Evolutionary conservation across 2,113 vertebrate genomes (phyloP).

Genomic region (Perca fluviatilis): DNA sequence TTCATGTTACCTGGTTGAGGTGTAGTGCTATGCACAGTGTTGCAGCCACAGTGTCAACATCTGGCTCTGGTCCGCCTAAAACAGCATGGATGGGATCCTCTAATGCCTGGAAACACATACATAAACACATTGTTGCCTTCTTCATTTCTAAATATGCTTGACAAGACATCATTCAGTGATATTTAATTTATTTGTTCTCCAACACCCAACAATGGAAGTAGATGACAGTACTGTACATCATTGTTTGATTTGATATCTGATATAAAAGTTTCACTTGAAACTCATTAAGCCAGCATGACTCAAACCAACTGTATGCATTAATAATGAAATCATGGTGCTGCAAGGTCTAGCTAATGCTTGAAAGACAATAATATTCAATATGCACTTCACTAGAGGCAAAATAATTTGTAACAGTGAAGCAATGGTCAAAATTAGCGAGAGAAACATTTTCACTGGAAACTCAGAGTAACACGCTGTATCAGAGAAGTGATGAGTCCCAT

Average conservation of each 20-base stretch:
- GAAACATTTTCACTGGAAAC: conserved; percentile 7
- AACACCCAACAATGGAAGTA: conserved; percentile 7
- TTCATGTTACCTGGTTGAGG: conserved; percentile 88
- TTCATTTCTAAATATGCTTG: neutral
- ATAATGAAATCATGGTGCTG: conserved; percentile 54
- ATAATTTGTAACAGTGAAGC: neutral
- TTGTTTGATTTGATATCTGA: conserved; percentile 37
- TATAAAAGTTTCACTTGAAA: conserved; percentile 24
- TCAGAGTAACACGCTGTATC: conserved; percentile 22
- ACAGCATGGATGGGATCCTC: conserved; percentile 88
- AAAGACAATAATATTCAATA: conserved; percentile 12
- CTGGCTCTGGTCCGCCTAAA: conserved; percentile 89
- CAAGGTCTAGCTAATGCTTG: conserved; percentile 20
- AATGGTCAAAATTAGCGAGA: conserved; percentile 2
- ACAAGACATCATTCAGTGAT: conserved; percentile 1
- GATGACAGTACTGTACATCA: neutral
- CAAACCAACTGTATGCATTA: conserved; percentile 64
- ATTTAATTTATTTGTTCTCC: conserved; percentile 17
- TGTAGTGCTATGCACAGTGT: conserved; percentile 91
- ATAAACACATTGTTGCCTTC: conserved; percentile 7
- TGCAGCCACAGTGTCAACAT: conserved; percentile 92
- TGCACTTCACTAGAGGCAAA: neutral
- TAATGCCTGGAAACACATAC: conserved; percentile 83
- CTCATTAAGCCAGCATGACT: conserved; percentile 18
- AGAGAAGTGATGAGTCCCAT: conserved; percentile 55